Evolutionary conservation across 64 coral and sea anemone genomes (phyloP).

Genomic region (Catalaphyllia jardinei): DNA sequence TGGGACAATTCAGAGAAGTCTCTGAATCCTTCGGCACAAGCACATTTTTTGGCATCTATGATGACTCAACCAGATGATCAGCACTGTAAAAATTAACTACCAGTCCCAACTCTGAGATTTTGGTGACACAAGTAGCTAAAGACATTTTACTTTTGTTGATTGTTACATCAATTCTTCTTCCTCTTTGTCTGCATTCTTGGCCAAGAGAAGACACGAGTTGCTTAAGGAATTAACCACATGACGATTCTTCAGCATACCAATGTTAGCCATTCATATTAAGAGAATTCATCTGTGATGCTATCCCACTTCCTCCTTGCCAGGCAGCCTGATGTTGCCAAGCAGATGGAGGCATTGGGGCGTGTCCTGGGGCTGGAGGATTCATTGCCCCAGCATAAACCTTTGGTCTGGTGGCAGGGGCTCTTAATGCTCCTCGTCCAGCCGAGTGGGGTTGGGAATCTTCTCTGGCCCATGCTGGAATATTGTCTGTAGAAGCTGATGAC

Average conservation of each 20-base stretch:
- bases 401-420: conserved; percentile 58
- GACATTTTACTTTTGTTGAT: too few relatives aligned
- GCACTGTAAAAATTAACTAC: too few relatives aligned
- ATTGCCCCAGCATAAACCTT: conserved; percentile 73
- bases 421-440: conserved; percentile 28
- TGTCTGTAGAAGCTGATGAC: conserved; percentile 2
- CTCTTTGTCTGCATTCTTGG: too few relatives aligned
- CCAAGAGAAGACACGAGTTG: neutral
- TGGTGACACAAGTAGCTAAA: too few relatives aligned
- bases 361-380: conserved; percentile 55
- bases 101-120: too few relatives aligned
- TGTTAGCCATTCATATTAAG: conserved; percentile 13
- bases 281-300: conserved; percentile 17
- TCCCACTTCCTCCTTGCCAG: neutral
- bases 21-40: too few relatives aligned
- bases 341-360: conserved; percentile 75
- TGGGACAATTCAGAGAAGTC: too few relatives aligned
- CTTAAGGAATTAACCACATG: neutral
- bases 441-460: conserved; percentile 11
- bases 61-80: too few relatives aligned
- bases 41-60: too few relatives aligned
- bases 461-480: conserved; percentile 53
- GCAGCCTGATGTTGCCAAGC: conserved; percentile 67
- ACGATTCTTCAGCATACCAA: neutral
- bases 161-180: too few relatives aligned